Percentiles rank a stretch among this genome's conserved stretches.
These are phyloP conservation scores for Aphelenchoides fujianensis DNA, from an alignment of 1,140 invertebrate genomes.

Conservation along the genomic window DNA sequence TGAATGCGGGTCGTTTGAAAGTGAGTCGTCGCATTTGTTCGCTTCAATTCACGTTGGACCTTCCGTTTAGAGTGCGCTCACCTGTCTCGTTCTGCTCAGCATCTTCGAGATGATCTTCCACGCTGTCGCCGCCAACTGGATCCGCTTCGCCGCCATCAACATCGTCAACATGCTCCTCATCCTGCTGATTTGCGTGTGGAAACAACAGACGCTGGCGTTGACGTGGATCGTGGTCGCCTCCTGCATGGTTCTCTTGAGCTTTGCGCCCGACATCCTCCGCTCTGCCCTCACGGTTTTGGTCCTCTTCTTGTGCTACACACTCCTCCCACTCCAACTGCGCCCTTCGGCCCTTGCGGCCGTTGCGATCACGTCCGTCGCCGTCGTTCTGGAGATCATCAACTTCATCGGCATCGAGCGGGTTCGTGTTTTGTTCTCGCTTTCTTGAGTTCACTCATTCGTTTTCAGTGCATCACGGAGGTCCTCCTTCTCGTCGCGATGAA, in stretches of 20 bases:
- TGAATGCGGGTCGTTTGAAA: conserved; percentile 31
- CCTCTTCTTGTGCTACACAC: conserved; percentile 78
- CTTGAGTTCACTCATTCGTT: too few relatives aligned
- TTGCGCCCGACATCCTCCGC: conserved; percentile 67
- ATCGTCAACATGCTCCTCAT: conserved; percentile 45
- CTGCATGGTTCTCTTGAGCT: conserved; percentile 33
- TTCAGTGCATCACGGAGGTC: conserved; percentile 50
- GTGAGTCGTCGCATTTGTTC: conserved; percentile 5
- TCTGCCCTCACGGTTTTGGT: conserved; percentile 71
- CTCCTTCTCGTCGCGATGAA: conserved; percentile 68
- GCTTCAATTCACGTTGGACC: too few relatives aligned
- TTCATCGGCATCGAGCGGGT: background rate
- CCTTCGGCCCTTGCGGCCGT: conserved; percentile 73
- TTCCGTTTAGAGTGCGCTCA: conserved; percentile 40
- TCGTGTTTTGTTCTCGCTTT: too few relatives aligned
- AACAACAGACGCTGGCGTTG: conserved; percentile 37
- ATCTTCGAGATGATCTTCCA: conserved; percentile 48
- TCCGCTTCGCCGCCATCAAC: conserved; percentile 44
- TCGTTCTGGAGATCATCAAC: conserved; percentile 66
- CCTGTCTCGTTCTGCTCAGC: conserved; percentile 47
- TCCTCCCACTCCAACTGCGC: conserved; percentile 73
- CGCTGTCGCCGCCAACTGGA: conserved; percentile 38
- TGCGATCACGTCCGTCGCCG: conserved; percentile 63
- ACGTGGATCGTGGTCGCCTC: conserved; percentile 41
- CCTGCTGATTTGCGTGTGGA: conserved; percentile 43